Evolutionary conservation across 2,113 vertebrate species (phyloP).

Genomic region (Emberiza fucata): DNA sequence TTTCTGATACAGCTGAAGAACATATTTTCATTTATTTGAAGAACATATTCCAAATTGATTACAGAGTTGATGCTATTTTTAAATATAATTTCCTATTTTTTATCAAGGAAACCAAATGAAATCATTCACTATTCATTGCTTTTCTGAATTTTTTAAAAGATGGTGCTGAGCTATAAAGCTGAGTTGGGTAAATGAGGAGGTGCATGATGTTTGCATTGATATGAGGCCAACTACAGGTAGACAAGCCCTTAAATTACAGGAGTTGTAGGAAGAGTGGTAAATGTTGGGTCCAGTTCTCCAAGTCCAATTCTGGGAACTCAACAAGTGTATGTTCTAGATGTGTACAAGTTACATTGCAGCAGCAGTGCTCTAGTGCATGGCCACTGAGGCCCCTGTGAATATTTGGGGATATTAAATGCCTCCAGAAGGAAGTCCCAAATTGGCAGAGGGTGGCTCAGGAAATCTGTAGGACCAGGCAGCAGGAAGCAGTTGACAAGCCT

Average conservation of each 20-base stretch:
- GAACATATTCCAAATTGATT: background rate
- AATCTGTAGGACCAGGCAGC: background rate
- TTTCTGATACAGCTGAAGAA: background rate
- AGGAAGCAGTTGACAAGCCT: background rate
- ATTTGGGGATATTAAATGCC: background rate
- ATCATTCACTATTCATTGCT: background rate
- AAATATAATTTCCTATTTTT: background rate
- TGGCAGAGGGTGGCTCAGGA: background rate
- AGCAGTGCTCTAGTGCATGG: background rate
- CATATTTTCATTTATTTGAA: background rate
- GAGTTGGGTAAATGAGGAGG: background rate
- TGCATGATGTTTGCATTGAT: background rate
- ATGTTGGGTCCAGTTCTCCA: background rate
- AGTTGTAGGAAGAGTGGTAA: background rate
- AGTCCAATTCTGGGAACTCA: background rate
- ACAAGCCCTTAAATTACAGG: background rate
- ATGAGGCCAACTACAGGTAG: background rate
- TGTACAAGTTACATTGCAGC: background rate
- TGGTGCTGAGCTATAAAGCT: background rate
- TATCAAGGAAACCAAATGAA: background rate
- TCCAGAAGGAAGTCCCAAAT: background rate
- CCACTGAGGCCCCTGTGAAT: background rate
- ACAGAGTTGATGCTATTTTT: background rate
- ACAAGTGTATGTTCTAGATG: background rate
- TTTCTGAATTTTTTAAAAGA: background rate